Base-by-base conservation (phyloP, 2,797 vertebrate species). In the Hoplostethus mediterraneus region DNA sequence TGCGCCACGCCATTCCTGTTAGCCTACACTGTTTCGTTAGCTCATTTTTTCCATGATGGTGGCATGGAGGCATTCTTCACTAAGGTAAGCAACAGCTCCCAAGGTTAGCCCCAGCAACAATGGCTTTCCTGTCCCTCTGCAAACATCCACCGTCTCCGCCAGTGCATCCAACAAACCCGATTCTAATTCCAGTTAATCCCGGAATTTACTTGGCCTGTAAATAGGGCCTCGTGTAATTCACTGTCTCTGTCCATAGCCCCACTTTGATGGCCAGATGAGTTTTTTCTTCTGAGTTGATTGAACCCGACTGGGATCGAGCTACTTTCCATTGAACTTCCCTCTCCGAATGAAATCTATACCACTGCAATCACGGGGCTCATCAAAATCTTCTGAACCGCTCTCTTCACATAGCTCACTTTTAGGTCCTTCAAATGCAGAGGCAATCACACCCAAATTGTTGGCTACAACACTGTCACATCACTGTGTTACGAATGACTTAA, bases 21-120 rank as follows among this genome's bases (percentile, higher is more conserved):
- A 86, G 87, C 80, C 89, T 81, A 84, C 85, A 90, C 81, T 21
- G 87, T 25, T 73, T 71, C 53, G 88, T 92, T 92, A 82, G 84
- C 89, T 92, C 86, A 94, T 81, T 91, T 90, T 94, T 94, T 94
- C 94, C 87, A 70, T 74, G 79, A 89, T 71, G 90, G 91, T 94
- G 92, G 80, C 94, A 91, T 81, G 51, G 70, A 79, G 89, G 91
- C 90, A 91, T 62, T 75, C 75, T 83, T 88, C 83, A 77, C 78
- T 51, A 86, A 91, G 89, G 36, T 89, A 77, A 92, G 90, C 79
- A 61, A 82, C 82, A 77, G 75, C 79, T 81, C 72, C 69, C 13
- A 74, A 87, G 85, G 84, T 90, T 86, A 82, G 68, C 83, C 69
- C 66, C 67, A 4, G 74, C 78, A 89, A 89, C 83, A 85, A 85